A percentile compares a stretch with the other conserved stretches of the same genome.
Evolutionary conservation across 2,888 invertebrate species (phyloP).

Genomic region (Hypolimnas misippus): DNA sequence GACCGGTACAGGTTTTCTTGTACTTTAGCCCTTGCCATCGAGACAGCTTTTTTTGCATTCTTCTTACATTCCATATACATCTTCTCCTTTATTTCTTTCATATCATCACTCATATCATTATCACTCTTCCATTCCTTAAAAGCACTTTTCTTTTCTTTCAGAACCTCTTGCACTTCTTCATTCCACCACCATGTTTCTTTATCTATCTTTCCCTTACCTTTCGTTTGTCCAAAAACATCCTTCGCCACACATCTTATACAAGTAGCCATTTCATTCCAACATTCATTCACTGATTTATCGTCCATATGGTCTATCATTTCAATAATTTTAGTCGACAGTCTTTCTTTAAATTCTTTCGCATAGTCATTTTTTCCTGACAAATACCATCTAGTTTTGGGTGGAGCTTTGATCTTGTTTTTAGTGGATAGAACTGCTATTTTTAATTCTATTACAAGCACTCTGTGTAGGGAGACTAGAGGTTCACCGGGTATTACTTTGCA

Average conservation of each 20-base stretch:
- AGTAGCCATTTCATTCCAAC: constrained; percentile 16
- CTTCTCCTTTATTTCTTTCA: too few species aligned
- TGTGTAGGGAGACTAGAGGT: not conserved
- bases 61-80: too few species aligned
- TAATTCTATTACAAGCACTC: too few species aligned
- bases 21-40: too few species aligned
- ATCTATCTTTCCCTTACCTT: constrained; percentile 18
- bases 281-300: constrained; percentile 10
- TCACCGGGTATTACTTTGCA: constrained; percentile 8
- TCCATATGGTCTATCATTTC: too few species aligned
- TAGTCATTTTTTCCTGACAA: constrained; percentile 6
- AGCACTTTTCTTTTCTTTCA: constrained; percentile 25
- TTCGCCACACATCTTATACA: constrained; percentile 14
- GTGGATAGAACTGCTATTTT: too few species aligned
- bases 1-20: too few species aligned
- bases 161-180: constrained; percentile 18
- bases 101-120: too few species aligned
- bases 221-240: constrained; percentile 11
- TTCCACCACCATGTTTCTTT: constrained; percentile 29
- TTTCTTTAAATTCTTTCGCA: too few species aligned
- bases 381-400: constrained; percentile 14
- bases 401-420: not conserved
- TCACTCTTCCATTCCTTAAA: constrained; percentile 20
- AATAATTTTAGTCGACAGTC: too few species aligned
- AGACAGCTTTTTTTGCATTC: too few species aligned